phyloP scores from a whole-genome alignment of 2,113 vertebrate species.

The Cyanocitta stelleri region DNA sequence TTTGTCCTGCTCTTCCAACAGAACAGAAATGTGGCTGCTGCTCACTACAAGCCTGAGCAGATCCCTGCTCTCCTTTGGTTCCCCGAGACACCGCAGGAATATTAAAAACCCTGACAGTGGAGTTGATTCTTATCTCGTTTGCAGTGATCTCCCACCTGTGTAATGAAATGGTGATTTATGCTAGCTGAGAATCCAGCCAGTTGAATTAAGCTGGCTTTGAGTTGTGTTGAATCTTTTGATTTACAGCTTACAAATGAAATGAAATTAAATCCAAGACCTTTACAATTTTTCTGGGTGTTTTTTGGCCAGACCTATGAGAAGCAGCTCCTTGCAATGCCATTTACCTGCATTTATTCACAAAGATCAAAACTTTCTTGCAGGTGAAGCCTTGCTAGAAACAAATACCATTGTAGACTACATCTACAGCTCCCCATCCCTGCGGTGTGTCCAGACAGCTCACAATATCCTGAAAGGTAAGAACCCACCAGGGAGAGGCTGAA shows the following conservation, averaged over 20 bases:
- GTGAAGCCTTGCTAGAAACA: slow-evolving; percentile 92
- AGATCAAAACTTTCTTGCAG: slow-evolving; percentile 60
- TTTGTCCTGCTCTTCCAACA: neutral
- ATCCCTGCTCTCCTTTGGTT: neutral
- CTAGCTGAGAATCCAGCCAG: neutral
- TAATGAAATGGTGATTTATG: slow-evolving; percentile 41
- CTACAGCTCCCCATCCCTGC: slow-evolving; percentile 94
- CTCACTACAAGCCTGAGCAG: neutral
- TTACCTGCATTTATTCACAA: neutral
- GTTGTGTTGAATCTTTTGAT: neutral
- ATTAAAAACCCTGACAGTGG: neutral
- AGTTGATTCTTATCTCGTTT: slow-evolving; percentile 1
- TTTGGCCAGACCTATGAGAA: neutral
- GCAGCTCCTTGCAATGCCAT: neutral
- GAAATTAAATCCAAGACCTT: neutral
- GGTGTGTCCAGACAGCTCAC: slow-evolving; percentile 95
- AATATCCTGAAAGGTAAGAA: slow-evolving; percentile 90
- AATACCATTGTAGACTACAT: slow-evolving; percentile 85
- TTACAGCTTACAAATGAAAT: neutral
- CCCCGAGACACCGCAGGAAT: neutral
- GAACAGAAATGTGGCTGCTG: neutral
- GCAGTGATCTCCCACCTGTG: slow-evolving; percentile 9
- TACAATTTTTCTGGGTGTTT: neutral
- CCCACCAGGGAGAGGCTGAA: rapidly evolving
- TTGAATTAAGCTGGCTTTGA: neutral